Evolutionary conservation across 2,113 vertebrate species (phyloP), one percentile per base, ranked within the genome.

Genomic region (Phyllostomus hastatus): DNA sequence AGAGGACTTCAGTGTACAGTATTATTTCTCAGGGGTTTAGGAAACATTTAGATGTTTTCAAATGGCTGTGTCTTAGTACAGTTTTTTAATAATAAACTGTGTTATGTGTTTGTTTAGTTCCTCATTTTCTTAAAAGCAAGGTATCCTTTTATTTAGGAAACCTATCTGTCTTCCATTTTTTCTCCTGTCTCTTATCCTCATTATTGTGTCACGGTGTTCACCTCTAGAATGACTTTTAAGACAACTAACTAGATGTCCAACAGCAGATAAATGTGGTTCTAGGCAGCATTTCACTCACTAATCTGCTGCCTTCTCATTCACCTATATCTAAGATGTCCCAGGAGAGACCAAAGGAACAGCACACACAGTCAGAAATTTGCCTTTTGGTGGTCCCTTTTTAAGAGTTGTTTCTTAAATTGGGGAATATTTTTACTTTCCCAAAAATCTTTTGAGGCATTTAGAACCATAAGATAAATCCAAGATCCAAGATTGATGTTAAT

Each of bases 181-280:
- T n/a, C 12, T 78, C 17, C n/a, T 54, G 0, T 82, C 35, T 79
- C 16, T 90, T 83, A 50, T 26, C 8, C 7, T 83, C 17, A 72
- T 96, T 95, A 91, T 83, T 59, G 57, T 80, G 94, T 93, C 46
- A 50, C 22, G 48, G 28, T 85, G 20, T 83, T 97, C 50, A 92
- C 24, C 43, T 92, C 66, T 92, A 81, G 64, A 95, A 81, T 94
- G 52, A 83, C 69, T 70, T 66, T 66, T 50, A 92, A 95, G 80
- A 78, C 28, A 12, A 90, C 11, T 92, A 43, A 80, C 80, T 81
- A 85, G 66, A 76, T 95, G 48, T 83, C 84, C 75, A 33, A 83
- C 35, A 83, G 26, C 54, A 95, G 73, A 73, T 59, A 88, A 91
- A 35, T 73, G n/a, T 82, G 84, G 61, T 91, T 88, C 41, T 26